Conservation (phyloP, 1,140 invertebrate species). For the Anastrepha obliqua region DNA sequence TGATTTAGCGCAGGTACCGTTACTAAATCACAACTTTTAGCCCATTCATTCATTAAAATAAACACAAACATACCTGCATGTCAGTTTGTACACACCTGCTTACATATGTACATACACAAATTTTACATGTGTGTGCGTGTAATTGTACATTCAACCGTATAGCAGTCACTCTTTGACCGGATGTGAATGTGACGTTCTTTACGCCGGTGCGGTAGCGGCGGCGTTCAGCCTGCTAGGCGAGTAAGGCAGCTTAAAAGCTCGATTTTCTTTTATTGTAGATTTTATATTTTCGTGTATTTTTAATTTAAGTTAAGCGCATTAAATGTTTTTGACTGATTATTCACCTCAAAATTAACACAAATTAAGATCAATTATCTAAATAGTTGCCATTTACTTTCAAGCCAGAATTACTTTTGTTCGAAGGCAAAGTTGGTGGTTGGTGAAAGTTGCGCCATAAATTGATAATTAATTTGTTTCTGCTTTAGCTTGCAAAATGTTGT, state of each 20-base stretch:
- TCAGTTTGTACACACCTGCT: no score
- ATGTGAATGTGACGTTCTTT: constrained; percentile 51
- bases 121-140: neutral
- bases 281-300: neutral
- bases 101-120: neutral
- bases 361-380: no score
- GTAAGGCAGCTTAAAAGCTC: neutral
- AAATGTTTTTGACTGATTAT: no score
- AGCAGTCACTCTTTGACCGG: constrained; percentile 29
- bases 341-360: no score
- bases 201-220: neutral
- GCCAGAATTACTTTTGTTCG: neutral
- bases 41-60: constrained; percentile 35
- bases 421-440: no score
- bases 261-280: neutral
- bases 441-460: neutral
- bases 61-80: neutral
- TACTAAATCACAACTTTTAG: constrained; percentile 10
- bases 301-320: no score
- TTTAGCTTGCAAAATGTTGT: neutral
- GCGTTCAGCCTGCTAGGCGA: neutral
- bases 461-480: neutral
- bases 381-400: neutral
- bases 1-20: constrained; percentile 48
- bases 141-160: constrained; percentile 13